These are phyloP conservation scores for Timandra comae DNA, from an alignment of 2,888 invertebrate species.

Conservation along the genomic window DNA sequence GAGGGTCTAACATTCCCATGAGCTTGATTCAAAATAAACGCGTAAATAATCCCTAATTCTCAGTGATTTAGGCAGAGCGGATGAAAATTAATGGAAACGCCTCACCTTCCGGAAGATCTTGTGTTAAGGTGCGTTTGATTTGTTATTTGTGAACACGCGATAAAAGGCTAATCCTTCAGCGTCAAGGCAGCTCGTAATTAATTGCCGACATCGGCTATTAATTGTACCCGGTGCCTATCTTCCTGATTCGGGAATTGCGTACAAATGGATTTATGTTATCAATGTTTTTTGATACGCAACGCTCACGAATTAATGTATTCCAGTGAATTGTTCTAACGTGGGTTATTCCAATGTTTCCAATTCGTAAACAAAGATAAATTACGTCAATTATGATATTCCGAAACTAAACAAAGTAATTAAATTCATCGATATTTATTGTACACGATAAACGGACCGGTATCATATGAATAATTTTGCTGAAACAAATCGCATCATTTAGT, in stretches of 20 bases:
- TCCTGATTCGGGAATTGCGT: not conserved
- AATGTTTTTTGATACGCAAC: no score
- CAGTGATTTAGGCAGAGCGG: slow-evolving; percentile 41
- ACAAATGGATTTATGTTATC: no score
- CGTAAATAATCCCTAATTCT: slow-evolving; percentile 38
- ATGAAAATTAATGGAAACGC: slow-evolving; percentile 47
- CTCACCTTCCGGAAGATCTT: slow-evolving; percentile 24
- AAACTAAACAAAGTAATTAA: no score
- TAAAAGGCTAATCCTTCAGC: slow-evolving; percentile 31
- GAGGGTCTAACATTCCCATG: slow-evolving; percentile 20
- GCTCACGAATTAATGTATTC: no score
- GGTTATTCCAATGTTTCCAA: no score
- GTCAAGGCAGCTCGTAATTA: slow-evolving; percentile 28
- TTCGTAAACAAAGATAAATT: no score
- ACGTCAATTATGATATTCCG: no score
- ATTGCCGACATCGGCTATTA: slow-evolving; percentile 19
- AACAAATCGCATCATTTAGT: no score
- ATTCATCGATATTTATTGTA: no score
- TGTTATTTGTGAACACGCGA: slow-evolving; percentile 42
- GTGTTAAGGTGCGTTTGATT: slow-evolving; percentile 32
- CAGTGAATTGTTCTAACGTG: no score
- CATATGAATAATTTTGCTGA: no score
- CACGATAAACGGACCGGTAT: no score
- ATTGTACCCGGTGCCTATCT: slow-evolving; percentile 6
- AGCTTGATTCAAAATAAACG: slow-evolving; percentile 24